Evolutionary conservation across 2,113 vertebrate species (phyloP), one percentile per base, ranked within the genome.

Genomic region (Prunella fulvescens): DNA sequence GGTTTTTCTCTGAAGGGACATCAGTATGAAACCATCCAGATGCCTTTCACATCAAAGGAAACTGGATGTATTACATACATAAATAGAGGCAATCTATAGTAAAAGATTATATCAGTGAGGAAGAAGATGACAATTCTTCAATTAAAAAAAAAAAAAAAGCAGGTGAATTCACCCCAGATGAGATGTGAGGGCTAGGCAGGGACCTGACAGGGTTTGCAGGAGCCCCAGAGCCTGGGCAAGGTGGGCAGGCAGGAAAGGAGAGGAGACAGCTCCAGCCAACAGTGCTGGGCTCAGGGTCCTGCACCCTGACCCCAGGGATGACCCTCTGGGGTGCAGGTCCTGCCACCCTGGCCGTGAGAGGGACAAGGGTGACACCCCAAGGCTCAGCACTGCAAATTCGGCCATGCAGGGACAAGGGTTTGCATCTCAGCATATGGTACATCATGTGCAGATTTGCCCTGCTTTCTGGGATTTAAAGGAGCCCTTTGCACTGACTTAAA

Each of bases 321-420:
- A 14, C 3, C 48, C 44, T 60, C n/a, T 37, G 65, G 90, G 90
- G 71, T 23, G 22, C 57, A 31, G 48, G 1, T n/a, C 53, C 61
- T 35, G 1, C 70, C 65, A 72, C 12, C 11, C 40, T 5, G 73
- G 81, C 70, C 47, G 10, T 56, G 82, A 20, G 79, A 93, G 88
- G 90, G 50, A 62, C 3, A 3, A 87, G 88, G 86, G 94, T 90
- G 95, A 93, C 90, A 92, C 88, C 92, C 57, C 88, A 96, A 93
- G 82, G 92, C 71, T 2, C 86, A 54, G 71, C 0, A 3, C 86
- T 58, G 94, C 90, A 85, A 91, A 81, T 65, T 91, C 77, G 6
- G 61, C 86, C 13, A 4, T 5, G 14, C 14, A 5, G 25, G 24
- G 39, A 12, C 7, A 10, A 26, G 31, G 37, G 7, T 31, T 70